Evolutionary conservation across 1,140 invertebrate genomes (phyloP).

Genomic region (Parapsyche elsis): DNA sequence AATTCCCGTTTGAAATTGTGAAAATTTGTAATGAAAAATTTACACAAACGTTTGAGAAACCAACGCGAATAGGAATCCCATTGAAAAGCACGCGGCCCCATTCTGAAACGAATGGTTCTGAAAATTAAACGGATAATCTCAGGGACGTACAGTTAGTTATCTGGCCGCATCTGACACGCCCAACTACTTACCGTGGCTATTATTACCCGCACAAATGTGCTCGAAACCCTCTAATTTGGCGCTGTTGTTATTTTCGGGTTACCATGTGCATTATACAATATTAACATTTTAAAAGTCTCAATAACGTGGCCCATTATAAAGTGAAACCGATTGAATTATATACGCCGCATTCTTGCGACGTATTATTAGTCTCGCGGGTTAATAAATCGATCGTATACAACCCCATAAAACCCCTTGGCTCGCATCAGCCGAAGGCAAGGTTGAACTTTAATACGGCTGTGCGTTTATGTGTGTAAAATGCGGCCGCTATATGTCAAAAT

Average conservation of each 20-base stretch:
- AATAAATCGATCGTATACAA: too few relatives aligned
- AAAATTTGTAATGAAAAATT: conserved; percentile 6
- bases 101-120: neutral
- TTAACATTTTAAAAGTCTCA: too few relatives aligned
- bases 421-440: too few relatives aligned
- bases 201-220: neutral
- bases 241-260: neutral
- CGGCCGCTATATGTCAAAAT: neutral
- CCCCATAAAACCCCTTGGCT: too few relatives aligned
- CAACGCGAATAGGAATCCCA: too few relatives aligned
- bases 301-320: too few relatives aligned
- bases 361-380: too few relatives aligned
- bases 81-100: too few relatives aligned
- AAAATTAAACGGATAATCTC: neutral
- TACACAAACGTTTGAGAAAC: neutral
- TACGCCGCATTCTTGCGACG: neutral
- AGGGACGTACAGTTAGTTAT: neutral
- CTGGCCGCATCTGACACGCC: neutral
- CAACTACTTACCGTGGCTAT: neutral
- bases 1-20: neutral
- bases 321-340: neutral
- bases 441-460: neutral
- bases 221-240: neutral
- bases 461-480: neutral
- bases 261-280: neutral